phyloP scores from a whole-genome alignment of 2,797 vertebrate species.

The Leucoraja ocellata region DNA sequence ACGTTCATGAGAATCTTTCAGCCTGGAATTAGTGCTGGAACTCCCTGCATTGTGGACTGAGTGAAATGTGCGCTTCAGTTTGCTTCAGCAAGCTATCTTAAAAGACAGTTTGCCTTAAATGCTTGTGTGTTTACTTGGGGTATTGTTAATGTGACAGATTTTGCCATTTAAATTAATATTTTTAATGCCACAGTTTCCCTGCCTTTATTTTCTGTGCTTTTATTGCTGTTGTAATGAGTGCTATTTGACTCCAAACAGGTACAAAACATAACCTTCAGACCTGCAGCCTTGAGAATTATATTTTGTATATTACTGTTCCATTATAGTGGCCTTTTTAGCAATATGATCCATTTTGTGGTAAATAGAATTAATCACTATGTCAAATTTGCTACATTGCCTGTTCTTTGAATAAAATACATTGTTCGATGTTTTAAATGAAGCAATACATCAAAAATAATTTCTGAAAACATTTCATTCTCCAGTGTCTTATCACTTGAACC shows the following conservation, averaged over 20 bases:
- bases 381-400: constrained; percentile 63
- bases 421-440: constrained; percentile 69
- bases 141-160: neutral
- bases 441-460: constrained; percentile 59
- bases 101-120: constrained; percentile 30
- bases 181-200: constrained; percentile 58
- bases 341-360: constrained; percentile 57
- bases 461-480: constrained; percentile 65
- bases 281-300: constrained; percentile 58
- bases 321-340: constrained; percentile 63
- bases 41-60: neutral
- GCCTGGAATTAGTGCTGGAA: constrained; percentile 1
- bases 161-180: constrained; percentile 43
- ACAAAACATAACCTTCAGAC: constrained; percentile 49
- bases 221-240: constrained; percentile 16
- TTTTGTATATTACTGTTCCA: constrained; percentile 52
- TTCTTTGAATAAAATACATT: constrained; percentile 62
- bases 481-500: constrained; percentile 59
- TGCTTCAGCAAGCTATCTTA: constrained; percentile 15
- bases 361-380: constrained; percentile 61
- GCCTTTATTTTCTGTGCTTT: constrained; percentile 45
- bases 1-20: constrained; percentile 22
- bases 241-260: constrained; percentile 62
- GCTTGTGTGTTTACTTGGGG: constrained; percentile 1
- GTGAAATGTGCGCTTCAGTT: neutral